Base-by-base conservation (phyloP, 1,140 invertebrate species). In the Scaptomyza montana region DNA sequence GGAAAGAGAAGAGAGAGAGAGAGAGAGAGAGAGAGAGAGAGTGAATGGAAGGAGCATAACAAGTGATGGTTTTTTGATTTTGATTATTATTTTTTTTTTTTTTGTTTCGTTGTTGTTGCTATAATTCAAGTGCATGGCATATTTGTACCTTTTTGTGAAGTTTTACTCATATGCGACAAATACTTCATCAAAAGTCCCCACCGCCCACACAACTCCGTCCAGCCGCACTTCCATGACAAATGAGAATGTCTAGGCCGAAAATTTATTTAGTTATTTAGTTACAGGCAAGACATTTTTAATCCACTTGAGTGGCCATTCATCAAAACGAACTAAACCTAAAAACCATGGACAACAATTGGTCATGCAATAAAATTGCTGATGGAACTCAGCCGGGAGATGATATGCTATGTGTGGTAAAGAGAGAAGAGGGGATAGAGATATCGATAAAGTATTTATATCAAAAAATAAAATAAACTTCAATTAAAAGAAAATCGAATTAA, bases 271-370 rank as follows among this genome's bases (percentile, higher is more conserved):
- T 80, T 89, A 82, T 87, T 68, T 64, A 43, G 39, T 43, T 43
- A n/a, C 5, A 82, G 76, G 75, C 79, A 54, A 67, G 55, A 46
- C 66, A 74, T 70, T 90, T 91, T 91, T 91, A 91, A 91, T 91
- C 86, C 86, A 87, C 80, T 91, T 91, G 82, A 91, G 90, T 91
- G 90, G 75, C 80, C 74, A 91, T 91, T 91, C 91, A 70, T 91
- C 90, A 80, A 66, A 39, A 28, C 16, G 30, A 45, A 45, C 12
- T 12, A 8, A 33, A 47, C n/a, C 21, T 39, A 47, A 56, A 65
- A 51, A 53, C 49, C 61, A 30, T 62, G 59, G 16, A 28, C 53
- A 55, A 33, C 25, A 55, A 59, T 67, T 59, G 64, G 46, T 67
- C 55, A 67, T 51, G 6, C 36, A 9, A 7, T 33, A 9, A 36